Evolutionary conservation across 2,888 invertebrate genomes (phyloP), one percentile per base, ranked within the genome.

Genomic region (Cataglyphis albicans): DNA sequence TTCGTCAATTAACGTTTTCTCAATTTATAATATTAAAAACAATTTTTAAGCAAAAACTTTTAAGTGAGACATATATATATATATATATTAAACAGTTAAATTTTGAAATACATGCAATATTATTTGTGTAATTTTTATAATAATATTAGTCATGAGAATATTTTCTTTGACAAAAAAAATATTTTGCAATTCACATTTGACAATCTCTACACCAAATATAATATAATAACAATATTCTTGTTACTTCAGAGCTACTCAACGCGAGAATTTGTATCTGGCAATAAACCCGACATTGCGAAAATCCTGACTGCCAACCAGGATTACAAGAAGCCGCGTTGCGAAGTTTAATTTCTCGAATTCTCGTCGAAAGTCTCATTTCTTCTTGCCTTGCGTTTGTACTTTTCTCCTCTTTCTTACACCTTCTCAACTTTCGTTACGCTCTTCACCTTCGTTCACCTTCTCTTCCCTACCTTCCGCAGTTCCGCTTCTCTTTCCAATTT

Each of bases 301-400:
- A 89, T 91, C 89, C 87, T 93, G 92, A 92, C 92, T 83, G 86
- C 83, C 86, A 86, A 92, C 92, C 93, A 92, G 90, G 91, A 92
- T 93, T 93, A 93, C 92, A 91, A 93, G 90, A 90, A 91, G 89
- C 85, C 72, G 84, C 83, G 89, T 85, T 86, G 87, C 88, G 87
- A 93, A 93, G 92, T 93, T 93, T 92, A 93, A 93, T 93, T 93
- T 92, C 92, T 92, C 91, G 88, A 92, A 93, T 91, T 89, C 90
- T 86, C 86, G 88, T 84, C 84, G 85, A 87, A 86, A 85, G 78
- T 83, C 83, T 67, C 74, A 38, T 72, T 83, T 82, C 84, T 80
- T 86, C 73, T 74, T 83, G 67, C 80, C 83, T 80, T 75, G 84
- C 65, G 75, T 84, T 82, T 81, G 68, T 73, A 65, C 75, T 70